Evolutionary conservation across 2,888 invertebrate genomes (phyloP), one percentile per base, ranked within the genome.

Genomic region (Eulithis prunata): DNA sequence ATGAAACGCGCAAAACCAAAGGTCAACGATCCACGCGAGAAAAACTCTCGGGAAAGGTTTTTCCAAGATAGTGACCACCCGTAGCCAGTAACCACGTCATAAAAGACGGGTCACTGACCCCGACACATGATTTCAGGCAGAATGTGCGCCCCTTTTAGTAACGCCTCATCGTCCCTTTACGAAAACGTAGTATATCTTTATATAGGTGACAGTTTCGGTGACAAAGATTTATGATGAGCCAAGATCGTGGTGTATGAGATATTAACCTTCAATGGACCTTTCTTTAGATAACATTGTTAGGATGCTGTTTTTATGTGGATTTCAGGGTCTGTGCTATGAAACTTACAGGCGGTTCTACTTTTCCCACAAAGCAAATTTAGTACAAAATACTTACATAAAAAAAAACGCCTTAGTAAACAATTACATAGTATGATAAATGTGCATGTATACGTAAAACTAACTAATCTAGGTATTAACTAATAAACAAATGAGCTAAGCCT

Each of bases 141-240:
- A 66, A 62, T 63, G 56, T 59, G 62, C 14, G 57, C 55, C 58
- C 63, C 46, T 69, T 63, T 69, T 69, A 66, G 66, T 69, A 57
- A 63, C 59, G 66, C 63, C 55, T 63, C 66, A 58, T 59, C 55
- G 65, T 65, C 62, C 62, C 57, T 64, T 57, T 61, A 41, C 58
- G 60, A 69, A 69, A 68, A 69, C 66, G 66, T 59, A 61, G 57
- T 66, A 57, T 63, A 61, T 66, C 63, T 66, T 66, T 62, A 69
- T 66, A 63, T 41, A 51, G 36, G 49, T 66, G 69, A 66, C 69
- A 66, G 59, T 66, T 64, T 66, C n/a, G 36, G 56, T 52, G 69
- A 66, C 69, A 41, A 36, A 64, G 69, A 69, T 69, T 69, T 69
- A 69, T 66, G 62, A 62, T 60, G 60, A 46, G 38, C 52, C 53